Percentiles rank a stretch among this genome's conserved stretches.
Evolutionary conservation across 2,797 vertebrate species (phyloP).

Genomic region (Mormyrus hasselquistii): DNA sequence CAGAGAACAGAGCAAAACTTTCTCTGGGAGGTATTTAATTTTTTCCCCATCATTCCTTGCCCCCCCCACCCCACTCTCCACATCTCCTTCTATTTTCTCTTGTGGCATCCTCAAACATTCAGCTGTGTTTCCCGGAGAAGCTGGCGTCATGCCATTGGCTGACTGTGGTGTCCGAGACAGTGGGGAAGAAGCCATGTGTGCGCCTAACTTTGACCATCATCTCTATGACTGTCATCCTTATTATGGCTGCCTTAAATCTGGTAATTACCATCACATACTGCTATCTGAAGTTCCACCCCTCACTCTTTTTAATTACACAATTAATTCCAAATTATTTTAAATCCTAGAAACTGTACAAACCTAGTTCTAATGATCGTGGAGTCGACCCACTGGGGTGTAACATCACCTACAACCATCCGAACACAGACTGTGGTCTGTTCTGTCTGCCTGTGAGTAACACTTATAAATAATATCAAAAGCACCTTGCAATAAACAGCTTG

Average conservation of each 20-base stretch:
- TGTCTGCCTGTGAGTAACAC: conserved; percentile 61
- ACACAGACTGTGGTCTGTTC: conserved; percentile 26
- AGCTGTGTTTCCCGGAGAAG: conserved; percentile 72
- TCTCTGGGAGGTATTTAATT: too few relatives aligned
- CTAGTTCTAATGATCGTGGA: not conserved
- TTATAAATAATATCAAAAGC: not conserved
- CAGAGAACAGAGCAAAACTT: not conserved
- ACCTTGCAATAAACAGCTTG: not conserved
- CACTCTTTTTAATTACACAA: not conserved
- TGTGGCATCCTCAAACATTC: conserved; percentile 4
- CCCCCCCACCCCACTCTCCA: not conserved
- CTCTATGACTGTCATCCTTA: conserved; percentile 68
- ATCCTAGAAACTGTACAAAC: not conserved
- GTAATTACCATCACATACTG: conserved; percentile 50
- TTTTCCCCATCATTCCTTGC: not conserved
- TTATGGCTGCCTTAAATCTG: conserved; percentile 77
- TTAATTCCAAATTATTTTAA: not conserved
- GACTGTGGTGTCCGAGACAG: conserved; percentile 66
- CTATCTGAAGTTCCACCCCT: not conserved
- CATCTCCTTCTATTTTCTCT: not conserved
- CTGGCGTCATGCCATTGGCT: conserved; percentile 60
- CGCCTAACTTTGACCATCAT: conserved; percentile 74
- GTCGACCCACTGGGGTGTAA: not conserved
- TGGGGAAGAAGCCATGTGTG: conserved; percentile 76
- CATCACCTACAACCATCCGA: not conserved